Conservation (phyloP, 2,888 invertebrate genomes). For the Macaria notata region DNA sequence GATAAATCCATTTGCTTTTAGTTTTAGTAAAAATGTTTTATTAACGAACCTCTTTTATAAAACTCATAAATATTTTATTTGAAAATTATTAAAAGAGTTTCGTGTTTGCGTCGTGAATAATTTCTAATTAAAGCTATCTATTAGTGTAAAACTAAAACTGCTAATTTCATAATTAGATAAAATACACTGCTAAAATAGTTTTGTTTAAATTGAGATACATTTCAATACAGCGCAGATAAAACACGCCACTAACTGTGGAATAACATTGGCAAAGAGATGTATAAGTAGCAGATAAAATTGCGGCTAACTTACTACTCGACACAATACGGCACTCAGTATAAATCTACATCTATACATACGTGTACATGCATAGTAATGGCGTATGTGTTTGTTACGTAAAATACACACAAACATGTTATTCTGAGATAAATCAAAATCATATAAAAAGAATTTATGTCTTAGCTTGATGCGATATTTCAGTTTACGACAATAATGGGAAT, state of each 20-base stretch:
- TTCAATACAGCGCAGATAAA: not conserved
- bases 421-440: slow-evolving; percentile 23
- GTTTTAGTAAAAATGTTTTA: too few species aligned
- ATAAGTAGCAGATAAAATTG: slow-evolving; percentile 3
- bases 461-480: slow-evolving; percentile 17
- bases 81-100: too few species aligned
- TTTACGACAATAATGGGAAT: slow-evolving; percentile 20
- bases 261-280: slow-evolving; percentile 1
- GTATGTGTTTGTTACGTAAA: not conserved
- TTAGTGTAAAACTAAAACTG: too few species aligned
- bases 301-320: not conserved
- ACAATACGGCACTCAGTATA: slow-evolving; percentile 6
- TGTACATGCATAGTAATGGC: not conserved
- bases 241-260: not conserved
- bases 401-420: slow-evolving; percentile 15
- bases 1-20: too few species aligned
- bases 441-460: slow-evolving; percentile 22
- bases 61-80: too few species aligned
- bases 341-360: not conserved
- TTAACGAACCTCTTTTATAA: too few species aligned
- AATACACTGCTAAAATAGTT: too few species aligned
- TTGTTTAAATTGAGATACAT: too few species aligned
- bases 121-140: too few species aligned
- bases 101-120: too few species aligned
- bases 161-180: too few species aligned